Evolutionary conservation across 2,113 vertebrate genomes (phyloP).

Genomic region (Ameiurus melas): DNA sequence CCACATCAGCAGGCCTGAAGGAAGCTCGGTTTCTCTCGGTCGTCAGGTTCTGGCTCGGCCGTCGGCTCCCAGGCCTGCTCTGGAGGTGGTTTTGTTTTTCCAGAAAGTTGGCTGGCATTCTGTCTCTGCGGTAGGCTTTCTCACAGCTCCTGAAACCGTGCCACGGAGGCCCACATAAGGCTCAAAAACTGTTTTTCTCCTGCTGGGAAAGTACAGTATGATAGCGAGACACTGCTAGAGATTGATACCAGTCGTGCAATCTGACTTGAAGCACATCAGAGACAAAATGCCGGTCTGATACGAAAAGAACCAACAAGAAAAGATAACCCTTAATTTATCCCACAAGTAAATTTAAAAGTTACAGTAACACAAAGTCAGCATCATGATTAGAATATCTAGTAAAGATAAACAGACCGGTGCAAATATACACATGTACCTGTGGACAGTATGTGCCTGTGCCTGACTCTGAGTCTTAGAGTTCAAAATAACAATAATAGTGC

Average conservation of each 20-base stretch:
- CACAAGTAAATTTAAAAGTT: not conserved
- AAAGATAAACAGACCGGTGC: not conserved
- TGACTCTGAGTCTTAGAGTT: not conserved
- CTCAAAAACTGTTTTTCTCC: conserved; percentile 35
- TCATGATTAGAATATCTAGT: not conserved
- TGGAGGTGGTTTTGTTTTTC: conserved; percentile 53
- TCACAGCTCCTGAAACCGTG: conserved; percentile 44
- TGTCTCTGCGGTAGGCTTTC: conserved; percentile 38
- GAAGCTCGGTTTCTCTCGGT: conserved; percentile 17
- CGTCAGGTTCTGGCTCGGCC: conserved; percentile 37
- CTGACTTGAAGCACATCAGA: not conserved
- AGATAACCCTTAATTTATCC: not conserved
- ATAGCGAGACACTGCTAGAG: conserved; percentile 5
- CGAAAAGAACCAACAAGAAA: not conserved
- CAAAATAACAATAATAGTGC: not conserved
- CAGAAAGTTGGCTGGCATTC: conserved; percentile 51
- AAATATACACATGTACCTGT: not conserved
- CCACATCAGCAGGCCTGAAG: conserved; percentile 37
- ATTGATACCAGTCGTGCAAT: not conserved
- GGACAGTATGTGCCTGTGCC: not conserved
- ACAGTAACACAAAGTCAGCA: not conserved
- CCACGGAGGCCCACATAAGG: conserved; percentile 45
- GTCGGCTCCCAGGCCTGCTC: conserved; percentile 22
- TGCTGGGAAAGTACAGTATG: conserved; percentile 24
- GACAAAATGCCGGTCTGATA: not conserved